These are phyloP conservation scores for Anagyrus pseudococci DNA, from an alignment of 2,888 invertebrate species.

Conservation along the genomic window DNA sequence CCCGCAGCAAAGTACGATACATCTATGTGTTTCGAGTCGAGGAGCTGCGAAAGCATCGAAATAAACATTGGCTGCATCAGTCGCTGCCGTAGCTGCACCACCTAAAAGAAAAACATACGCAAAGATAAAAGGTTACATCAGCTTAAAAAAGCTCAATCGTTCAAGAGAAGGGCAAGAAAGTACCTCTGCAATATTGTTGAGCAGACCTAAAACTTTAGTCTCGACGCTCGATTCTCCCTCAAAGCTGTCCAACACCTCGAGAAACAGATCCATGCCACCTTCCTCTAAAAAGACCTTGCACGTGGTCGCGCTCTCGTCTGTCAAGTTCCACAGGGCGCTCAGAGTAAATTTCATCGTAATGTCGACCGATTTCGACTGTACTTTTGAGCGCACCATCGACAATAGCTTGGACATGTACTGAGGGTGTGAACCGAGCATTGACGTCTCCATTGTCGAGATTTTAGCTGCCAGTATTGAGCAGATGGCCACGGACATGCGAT, in stretches of 20 bases:
- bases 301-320: slow-evolving; percentile 77
- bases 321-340: slow-evolving; percentile 80
- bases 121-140: background rate
- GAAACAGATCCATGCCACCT: slow-evolving; percentile 72
- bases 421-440: slow-evolving; percentile 70
- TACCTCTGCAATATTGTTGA: slow-evolving; percentile 82
- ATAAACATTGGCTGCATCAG: slow-evolving; percentile 68
- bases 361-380: slow-evolving; percentile 65
- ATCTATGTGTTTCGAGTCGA: slow-evolving; percentile 71
- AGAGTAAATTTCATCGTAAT: slow-evolving; percentile 79
- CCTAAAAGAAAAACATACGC: slow-evolving; percentile 58
- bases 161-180: too few relatives aligned
- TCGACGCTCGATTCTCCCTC: slow-evolving; percentile 72
- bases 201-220: slow-evolving; percentile 75
- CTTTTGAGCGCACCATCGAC: slow-evolving; percentile 68
- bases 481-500: slow-evolving; percentile 81
- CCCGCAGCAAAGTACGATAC: slow-evolving; percentile 78
- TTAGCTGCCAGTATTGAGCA: slow-evolving; percentile 73
- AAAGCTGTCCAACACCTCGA: slow-evolving; percentile 71
- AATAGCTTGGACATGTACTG: slow-evolving; percentile 74
- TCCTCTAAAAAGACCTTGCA: slow-evolving; percentile 73
- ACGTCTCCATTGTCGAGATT: slow-evolving; percentile 73
- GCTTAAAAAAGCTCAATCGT: too few relatives aligned
- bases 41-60: slow-evolving; percentile 61
- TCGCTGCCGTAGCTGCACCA: slow-evolving; percentile 64